Evolutionary conservation across 2,797 vertebrate genomes (phyloP), one percentile per base, ranked within the genome.

Genomic region (Catostomus latipinnis): DNA sequence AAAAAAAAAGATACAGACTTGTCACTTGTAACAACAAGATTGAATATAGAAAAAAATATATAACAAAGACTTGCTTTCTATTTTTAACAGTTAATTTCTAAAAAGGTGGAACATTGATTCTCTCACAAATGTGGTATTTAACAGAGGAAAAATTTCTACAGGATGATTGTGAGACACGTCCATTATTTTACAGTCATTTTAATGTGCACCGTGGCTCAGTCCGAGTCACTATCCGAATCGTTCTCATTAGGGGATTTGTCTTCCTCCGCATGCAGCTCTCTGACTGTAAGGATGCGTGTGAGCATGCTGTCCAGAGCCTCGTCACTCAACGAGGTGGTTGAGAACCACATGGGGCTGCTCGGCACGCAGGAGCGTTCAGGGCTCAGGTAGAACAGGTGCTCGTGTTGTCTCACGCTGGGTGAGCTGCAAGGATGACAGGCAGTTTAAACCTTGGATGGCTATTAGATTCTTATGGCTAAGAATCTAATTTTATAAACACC

Each of bases 311-410:
- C 96, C 95, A 98, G 93, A 86, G 96, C 96, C 83, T 83, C 88
- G 50, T 95, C 95, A 12, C 97, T 97, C 90, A 99, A 94, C 1
- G 96, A 91, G 65, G 93, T 90, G 18, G 95, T 96, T 85, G 97
- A 98, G 88, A 97, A 99, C 98, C 98, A 99, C 91, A 98, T 93
- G 13, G 98, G 98, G 88, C 98, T 99, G 86, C 97, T 98, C 79
- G 98, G 97, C 16, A 98, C 96, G 76, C 97, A 99, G 85, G 96
- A 96, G 77, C 97, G 96, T 90, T 99, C 97, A 0, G 98, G 98
- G 45, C 96, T 96, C 86, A 99, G 96, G 92, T 98, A 99, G 91
- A 99, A 99, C 43, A 97, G 91, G 78, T 97, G 96, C 67, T 94
- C 97, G 79, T 96, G 95, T 91, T 98, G 97, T 91, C 97, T 99